Percentiles rank a stretch among this genome's conserved stretches.
Evolutionary conservation across 1,140 invertebrate species (phyloP).

Genomic region (Eriocheir sinensis): DNA sequence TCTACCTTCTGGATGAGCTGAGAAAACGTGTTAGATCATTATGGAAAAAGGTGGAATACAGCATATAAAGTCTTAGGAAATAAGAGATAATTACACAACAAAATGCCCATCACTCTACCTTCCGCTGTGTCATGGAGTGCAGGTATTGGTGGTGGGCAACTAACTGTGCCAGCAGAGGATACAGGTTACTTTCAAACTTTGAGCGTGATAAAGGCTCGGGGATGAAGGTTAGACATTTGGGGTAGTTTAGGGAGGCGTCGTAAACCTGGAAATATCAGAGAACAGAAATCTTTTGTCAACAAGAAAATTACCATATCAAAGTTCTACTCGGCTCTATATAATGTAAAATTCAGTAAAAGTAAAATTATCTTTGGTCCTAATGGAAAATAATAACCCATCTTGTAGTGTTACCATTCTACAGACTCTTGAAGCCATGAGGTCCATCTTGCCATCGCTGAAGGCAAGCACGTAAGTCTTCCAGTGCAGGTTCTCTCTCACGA

Average conservation of each 20-base stretch:
- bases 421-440: not conserved
- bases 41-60: no score
- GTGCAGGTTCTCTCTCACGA: not conserved
- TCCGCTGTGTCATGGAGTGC: conserved; percentile 89
- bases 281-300: not conserved
- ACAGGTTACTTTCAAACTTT: conserved; percentile 90
- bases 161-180: conserved; percentile 91
- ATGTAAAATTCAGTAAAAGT: no score
- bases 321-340: no score
- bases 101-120: conserved; percentile 85
- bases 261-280: conserved; percentile 80
- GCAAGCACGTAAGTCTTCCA: not conserved
- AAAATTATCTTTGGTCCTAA: no score
- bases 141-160: conserved; percentile 93
- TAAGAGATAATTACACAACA: no score
- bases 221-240: conserved; percentile 85
- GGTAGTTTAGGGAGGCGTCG: conserved; percentile 85
- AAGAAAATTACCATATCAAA: no score
- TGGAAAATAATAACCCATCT: no score
- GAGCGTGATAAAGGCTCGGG: conserved; percentile 87
- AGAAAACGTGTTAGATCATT: no score
- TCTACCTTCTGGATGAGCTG: no score
- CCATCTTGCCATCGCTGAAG: not conserved
- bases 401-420: not conserved
- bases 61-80: no score